A percentile compares a stretch with the other conserved stretches of the same genome.
Conservation (phyloP, 2,113 vertebrate species). For the Ceratotherium simum region DNA sequence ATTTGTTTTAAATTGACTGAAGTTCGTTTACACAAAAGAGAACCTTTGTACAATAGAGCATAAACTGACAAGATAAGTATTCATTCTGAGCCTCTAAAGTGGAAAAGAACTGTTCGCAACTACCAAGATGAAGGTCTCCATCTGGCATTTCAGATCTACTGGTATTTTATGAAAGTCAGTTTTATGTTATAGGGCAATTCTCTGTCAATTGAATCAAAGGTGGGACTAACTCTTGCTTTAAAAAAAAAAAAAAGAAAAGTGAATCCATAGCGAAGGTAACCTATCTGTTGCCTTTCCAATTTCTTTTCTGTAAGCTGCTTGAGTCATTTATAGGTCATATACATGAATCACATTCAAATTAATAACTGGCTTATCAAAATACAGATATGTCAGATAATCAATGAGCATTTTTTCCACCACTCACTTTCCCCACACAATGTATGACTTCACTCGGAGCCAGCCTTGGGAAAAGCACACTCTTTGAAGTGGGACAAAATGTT, state of each 20-base stretch:
- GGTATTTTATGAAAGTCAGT: slow-evolving; percentile 73
- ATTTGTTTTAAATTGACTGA: slow-evolving; percentile 61
- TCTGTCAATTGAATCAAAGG: slow-evolving; percentile 57
- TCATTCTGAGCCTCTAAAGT: slow-evolving; percentile 47
- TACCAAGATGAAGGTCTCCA: slow-evolving; percentile 52
- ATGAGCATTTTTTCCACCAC: fast-evolving
- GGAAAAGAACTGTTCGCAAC: slow-evolving; percentile 65
- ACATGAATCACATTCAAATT: not conserved
- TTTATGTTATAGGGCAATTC: slow-evolving; percentile 67
- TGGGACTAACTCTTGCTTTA: slow-evolving; percentile 37
- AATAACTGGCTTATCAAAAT: not conserved
- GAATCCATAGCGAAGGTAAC: slow-evolving; percentile 15
- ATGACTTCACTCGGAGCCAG: not conserved
- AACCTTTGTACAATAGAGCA: slow-evolving; percentile 43
- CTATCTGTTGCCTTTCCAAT: not conserved
- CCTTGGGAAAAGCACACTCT: not conserved
- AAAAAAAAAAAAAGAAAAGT: not conserved
- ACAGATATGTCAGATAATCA: fast-evolving
- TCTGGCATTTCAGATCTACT: slow-evolving; percentile 72
- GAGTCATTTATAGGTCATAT: fast-evolving
- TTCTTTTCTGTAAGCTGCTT: not conserved
- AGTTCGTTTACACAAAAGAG: slow-evolving; percentile 63
- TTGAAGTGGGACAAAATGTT: not conserved
- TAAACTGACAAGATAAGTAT: slow-evolving; percentile 59
- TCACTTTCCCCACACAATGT: not conserved